Conservation (phyloP, 2,888 invertebrate species). For the Caenorhabditis afra region DNA sequence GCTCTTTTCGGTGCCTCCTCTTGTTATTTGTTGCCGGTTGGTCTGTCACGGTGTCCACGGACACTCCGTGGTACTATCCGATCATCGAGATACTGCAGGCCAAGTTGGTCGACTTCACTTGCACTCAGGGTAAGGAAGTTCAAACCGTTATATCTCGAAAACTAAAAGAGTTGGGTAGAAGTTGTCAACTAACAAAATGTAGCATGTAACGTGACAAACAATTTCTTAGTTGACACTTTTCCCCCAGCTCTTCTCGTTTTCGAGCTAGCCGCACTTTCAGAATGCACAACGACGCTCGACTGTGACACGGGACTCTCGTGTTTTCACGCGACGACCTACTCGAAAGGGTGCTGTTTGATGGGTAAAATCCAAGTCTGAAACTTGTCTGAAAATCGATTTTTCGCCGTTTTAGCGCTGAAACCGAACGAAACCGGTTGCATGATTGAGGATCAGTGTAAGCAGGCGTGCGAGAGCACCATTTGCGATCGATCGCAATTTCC, state of each 20-base stretch:
- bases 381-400: background rate
- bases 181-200: no score
- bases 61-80: constrained; percentile 64
- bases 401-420: constrained; percentile 76
- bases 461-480: constrained; percentile 77
- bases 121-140: constrained; percentile 41
- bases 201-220: no score
- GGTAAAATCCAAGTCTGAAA: constrained; percentile 29
- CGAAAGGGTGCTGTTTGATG: constrained; percentile 73
- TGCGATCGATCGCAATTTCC: constrained; percentile 69
- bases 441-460: constrained; percentile 77
- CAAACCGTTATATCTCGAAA: no score
- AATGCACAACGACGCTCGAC: constrained; percentile 73
- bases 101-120: constrained; percentile 57
- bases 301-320: constrained; percentile 73
- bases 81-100: constrained; percentile 62
- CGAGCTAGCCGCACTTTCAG: no score
- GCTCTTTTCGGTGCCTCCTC: background rate
- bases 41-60: constrained; percentile 1
- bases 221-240: no score
- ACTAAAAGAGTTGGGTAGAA: no score
- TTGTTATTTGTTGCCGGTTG: constrained; percentile 1
- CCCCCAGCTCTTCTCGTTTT: no score
- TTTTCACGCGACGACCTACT: constrained; percentile 69
- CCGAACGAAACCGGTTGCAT: constrained; percentile 78